A percentile compares a stretch with the other conserved stretches of the same genome.
Evolutionary conservation across 1,140 invertebrate species (phyloP).

Genomic region (Microplitis demolitor): DNA sequence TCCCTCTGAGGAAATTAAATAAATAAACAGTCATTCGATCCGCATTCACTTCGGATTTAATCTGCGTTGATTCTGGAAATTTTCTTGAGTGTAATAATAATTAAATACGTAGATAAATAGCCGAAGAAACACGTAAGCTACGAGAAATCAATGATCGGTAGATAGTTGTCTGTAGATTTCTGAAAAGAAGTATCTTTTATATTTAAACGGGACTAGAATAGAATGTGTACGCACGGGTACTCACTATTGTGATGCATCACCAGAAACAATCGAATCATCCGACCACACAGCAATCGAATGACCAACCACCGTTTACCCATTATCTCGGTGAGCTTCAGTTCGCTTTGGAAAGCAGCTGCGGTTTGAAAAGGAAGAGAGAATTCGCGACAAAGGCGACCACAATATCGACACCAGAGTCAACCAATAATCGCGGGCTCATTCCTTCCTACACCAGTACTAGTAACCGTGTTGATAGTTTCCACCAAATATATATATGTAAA

Average conservation of each 20-base stretch:
- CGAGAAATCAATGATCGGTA: too few species aligned
- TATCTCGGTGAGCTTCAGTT: conserved; percentile 31
- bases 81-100: too few species aligned
- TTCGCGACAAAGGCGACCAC: conserved; percentile 18
- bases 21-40: too few species aligned
- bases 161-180: too few species aligned
- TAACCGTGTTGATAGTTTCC: too few species aligned
- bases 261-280: conserved; percentile 43
- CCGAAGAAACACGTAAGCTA: too few species aligned
- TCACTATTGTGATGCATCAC: conserved; percentile 25
- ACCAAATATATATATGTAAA: too few species aligned
- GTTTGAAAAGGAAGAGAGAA: conserved; percentile 17
- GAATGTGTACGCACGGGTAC: conserved; percentile 7
- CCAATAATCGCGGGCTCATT: not conserved
- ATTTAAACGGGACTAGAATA: not conserved
- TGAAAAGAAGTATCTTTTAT: not conserved
- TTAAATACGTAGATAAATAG: too few species aligned
- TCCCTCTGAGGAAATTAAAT: too few species aligned
- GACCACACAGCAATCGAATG: conserved; percentile 38
- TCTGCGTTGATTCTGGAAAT: too few species aligned
- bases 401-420: conserved; percentile 13
- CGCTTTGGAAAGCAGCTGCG: conserved; percentile 8
- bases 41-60: too few species aligned
- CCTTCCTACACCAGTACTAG: too few species aligned
- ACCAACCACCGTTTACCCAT: conserved; percentile 46